A percentile compares a stretch with the other conserved stretches of the same genome.
Evolutionary conservation across 2,888 invertebrate genomes (phyloP).

Genomic region (Sphaerophoria rueppellii): DNA sequence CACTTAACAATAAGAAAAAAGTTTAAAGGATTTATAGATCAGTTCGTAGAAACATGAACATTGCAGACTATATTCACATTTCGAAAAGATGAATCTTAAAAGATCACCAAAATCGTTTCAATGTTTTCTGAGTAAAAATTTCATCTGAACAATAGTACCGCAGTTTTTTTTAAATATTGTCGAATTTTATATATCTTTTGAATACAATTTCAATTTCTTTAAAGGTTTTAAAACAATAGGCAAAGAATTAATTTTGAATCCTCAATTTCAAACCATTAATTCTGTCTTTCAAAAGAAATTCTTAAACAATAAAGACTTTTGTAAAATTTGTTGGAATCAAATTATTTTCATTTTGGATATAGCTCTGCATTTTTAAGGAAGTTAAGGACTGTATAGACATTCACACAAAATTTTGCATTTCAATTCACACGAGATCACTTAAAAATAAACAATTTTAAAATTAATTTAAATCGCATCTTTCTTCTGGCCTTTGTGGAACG

Average conservation of each 20-base stretch:
- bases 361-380: constrained; percentile 53
- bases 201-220: too few relatives aligned
- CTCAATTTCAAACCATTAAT: too few relatives aligned
- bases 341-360: not conserved
- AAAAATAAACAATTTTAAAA: constrained; percentile 15
- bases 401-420: constrained; percentile 45
- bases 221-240: too few relatives aligned
- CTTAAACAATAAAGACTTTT: too few relatives aligned
- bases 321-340: not conserved
- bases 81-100: too few relatives aligned
- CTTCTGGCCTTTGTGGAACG: constrained; percentile 64
- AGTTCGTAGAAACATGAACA: constrained; percentile 5
- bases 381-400: constrained; percentile 42
- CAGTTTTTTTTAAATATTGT: too few relatives aligned
- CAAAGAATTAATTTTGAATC: too few relatives aligned
- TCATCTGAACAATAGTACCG: too few relatives aligned
- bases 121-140: too few relatives aligned
- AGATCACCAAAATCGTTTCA: too few relatives aligned
- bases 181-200: too few relatives aligned
- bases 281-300: too few relatives aligned
- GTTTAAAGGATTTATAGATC: constrained; percentile 15
- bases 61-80: constrained; percentile 36
- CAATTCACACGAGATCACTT: constrained; percentile 27
- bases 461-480: constrained; percentile 53
- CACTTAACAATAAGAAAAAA: constrained; percentile 21